phyloP scores from a whole-genome alignment of 64 coral and sea anemone species.

The Stylophora pistillata region DNA sequence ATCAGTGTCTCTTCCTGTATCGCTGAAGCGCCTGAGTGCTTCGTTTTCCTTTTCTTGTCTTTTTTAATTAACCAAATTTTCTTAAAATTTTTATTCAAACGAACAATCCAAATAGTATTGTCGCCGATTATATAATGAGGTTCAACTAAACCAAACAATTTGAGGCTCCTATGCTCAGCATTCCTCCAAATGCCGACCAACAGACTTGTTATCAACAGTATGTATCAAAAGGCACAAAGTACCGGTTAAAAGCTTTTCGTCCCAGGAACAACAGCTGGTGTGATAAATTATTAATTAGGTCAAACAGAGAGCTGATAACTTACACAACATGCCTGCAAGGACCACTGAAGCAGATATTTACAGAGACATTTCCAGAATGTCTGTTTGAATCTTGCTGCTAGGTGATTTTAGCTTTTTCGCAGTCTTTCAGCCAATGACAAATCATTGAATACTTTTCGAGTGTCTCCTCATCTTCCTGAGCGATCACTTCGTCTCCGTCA shows the following conservation, averaged over 20 bases:
- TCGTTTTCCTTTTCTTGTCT: too few relatives aligned
- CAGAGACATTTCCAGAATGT: background rate
- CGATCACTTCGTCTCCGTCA: background rate
- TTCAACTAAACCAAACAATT: too few relatives aligned
- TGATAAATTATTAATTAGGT: background rate
- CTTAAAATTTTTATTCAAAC: too few relatives aligned
- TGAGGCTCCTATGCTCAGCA: too few relatives aligned
- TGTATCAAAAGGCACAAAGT: background rate
- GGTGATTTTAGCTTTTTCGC: slow-evolving; percentile 22
- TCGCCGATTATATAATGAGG: too few relatives aligned
- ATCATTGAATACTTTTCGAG: slow-evolving; percentile 16
- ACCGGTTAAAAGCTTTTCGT: background rate
- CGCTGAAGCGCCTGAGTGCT: too few relatives aligned
- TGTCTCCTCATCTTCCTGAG: background rate
- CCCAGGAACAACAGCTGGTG: background rate
- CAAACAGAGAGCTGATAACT: background rate
- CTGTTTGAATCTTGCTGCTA: background rate
- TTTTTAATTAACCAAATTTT: too few relatives aligned
- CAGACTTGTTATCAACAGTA: background rate
- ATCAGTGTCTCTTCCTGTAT: too few relatives aligned
- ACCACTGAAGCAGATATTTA: background rate
- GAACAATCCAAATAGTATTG: too few relatives aligned
- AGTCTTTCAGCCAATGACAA: slow-evolving; percentile 29
- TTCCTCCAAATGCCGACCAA: background rate
- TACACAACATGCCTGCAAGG: background rate